Conservation (phyloP, 2,888 invertebrate species). For the Leptinotarsa peninsularis region DNA sequence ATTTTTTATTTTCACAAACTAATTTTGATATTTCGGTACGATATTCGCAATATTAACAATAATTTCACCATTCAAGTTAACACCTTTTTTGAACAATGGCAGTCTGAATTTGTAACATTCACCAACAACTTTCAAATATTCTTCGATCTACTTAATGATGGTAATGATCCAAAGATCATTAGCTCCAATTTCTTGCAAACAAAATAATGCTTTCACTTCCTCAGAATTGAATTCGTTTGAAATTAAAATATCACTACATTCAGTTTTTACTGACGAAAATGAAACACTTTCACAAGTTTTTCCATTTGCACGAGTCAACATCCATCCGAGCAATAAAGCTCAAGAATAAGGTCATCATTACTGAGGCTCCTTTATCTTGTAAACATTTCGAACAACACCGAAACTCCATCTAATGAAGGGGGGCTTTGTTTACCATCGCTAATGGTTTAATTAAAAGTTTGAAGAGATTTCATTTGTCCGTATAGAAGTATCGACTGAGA, state of each 20-base stretch:
- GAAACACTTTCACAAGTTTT: neutral
- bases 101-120: no score
- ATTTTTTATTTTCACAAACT: no score
- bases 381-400: slow-evolving; percentile 40
- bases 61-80: no score
- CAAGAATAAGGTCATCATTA: slow-evolving; percentile 11
- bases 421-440: slow-evolving; percentile 44
- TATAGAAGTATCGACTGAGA: slow-evolving; percentile 22
- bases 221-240: no score
- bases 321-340: neutral
- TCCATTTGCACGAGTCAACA: neutral
- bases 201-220: no score
- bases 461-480: slow-evolving; percentile 47
- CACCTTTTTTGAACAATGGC: no score
- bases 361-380: slow-evolving; percentile 31
- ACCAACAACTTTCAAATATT: no score
- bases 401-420: slow-evolving; percentile 42
- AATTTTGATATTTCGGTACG: no score
- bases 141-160: no score
- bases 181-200: no score
- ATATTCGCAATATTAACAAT: no score
- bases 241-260: neutral
- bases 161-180: no score
- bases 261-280: neutral
- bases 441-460: slow-evolving; percentile 50